These are phyloP conservation scores for Polietes domitor DNA, from an alignment of 2,888 invertebrate species.

Conservation along the genomic window DNA sequence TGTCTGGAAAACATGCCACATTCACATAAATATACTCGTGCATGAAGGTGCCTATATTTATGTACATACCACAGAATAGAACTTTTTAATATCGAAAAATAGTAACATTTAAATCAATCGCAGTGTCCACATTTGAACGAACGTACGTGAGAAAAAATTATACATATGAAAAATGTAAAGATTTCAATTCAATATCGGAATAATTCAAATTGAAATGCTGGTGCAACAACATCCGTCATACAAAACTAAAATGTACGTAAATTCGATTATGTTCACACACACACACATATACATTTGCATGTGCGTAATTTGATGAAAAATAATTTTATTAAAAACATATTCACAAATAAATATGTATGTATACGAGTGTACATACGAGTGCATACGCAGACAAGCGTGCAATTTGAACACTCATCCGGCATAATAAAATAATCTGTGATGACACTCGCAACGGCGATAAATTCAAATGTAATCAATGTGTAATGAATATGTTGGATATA, in stretches of 20 bases:
- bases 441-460: neutral
- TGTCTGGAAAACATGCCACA: neutral
- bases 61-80: neutral
- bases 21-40: conserved; percentile 4
- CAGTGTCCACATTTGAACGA: neutral
- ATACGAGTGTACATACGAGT: neutral
- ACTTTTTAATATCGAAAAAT: neutral
- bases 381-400: neutral
- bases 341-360: neutral
- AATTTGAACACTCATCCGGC: neutral
- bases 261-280: neutral
- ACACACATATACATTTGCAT: too few relatives aligned
- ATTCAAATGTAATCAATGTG: neutral
- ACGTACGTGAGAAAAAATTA: neutral
- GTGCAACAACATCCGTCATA: neutral
- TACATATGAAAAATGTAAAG: neutral
- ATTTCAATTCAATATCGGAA: neutral
- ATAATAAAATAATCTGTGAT: neutral
- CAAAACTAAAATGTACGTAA: conserved; percentile 10
- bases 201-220: conserved; percentile 8
- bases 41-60: neutral
- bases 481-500: neutral
- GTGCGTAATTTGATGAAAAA: too few relatives aligned
- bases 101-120: conserved; percentile 7
- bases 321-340: neutral